These are phyloP conservation scores for Chrysaora quinquecirrha DNA, from an alignment of 30 jellyfish, hydroid and myxozoan species.

Conservation along the genomic window DNA sequence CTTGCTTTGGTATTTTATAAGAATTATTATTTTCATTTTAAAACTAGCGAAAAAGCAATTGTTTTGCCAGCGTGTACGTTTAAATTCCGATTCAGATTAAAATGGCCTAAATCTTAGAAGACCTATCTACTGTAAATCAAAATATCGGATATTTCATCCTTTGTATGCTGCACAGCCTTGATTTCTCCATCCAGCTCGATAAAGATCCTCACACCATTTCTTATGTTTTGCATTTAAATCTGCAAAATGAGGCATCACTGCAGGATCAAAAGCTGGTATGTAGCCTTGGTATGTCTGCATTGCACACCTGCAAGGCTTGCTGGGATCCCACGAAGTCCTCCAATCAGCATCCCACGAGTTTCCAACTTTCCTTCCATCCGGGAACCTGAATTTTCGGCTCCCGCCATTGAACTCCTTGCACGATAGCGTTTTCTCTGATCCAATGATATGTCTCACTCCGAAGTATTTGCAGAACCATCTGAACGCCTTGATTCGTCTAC, in stretches of 20 bases:
- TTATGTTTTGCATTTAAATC: slow-evolving; percentile 72
- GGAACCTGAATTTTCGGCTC: slow-evolving; percentile 62
- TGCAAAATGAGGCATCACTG: slow-evolving; percentile 81
- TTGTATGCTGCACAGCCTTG: slow-evolving; percentile 87
- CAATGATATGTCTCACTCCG: slow-evolving; percentile 67
- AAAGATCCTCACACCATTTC: slow-evolving; percentile 90
- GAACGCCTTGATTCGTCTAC: slow-evolving; percentile 90
- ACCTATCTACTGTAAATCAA: too few relatives aligned
- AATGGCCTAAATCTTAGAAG: too few relatives aligned
- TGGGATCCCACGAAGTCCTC: slow-evolving; percentile 93
- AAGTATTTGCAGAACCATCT: slow-evolving; percentile 90
- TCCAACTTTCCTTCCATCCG: slow-evolving; percentile 80
- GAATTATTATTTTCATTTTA: too few relatives aligned
- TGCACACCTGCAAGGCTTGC: slow-evolving; percentile 90
- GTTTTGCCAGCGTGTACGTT: too few relatives aligned
- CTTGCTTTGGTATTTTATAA: too few relatives aligned
- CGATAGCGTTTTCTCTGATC: slow-evolving; percentile 80
- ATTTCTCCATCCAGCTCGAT: slow-evolving; percentile 87
- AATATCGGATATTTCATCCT: too few relatives aligned
- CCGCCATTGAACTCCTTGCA: slow-evolving; percentile 92
- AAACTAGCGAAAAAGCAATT: too few relatives aligned
- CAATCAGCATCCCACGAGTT: slow-evolving; percentile 96
- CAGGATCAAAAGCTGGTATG: slow-evolving; percentile 87
- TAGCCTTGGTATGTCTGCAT: slow-evolving; percentile 93
- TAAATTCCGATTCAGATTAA: too few relatives aligned